Percentiles rank a stretch among this genome's conserved stretches.
phyloP scores from a whole-genome alignment of 2,113 vertebrate genomes.

The Protobothrops flavoviridis region DNA sequence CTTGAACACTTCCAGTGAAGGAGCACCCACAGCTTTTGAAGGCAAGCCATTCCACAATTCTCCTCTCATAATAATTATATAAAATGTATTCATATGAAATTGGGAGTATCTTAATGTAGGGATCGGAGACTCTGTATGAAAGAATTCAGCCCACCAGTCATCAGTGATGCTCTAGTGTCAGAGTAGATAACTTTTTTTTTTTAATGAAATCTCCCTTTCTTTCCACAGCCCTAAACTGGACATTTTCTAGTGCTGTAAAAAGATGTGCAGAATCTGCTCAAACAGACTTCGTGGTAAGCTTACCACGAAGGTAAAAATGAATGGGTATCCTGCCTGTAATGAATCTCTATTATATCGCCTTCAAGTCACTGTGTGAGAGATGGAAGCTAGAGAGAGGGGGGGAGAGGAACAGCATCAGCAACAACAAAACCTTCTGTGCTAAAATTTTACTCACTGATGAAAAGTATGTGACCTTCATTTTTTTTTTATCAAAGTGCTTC shows the following conservation, averaged over 20 bases:
- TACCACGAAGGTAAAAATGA: not conserved
- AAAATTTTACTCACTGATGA: not conserved
- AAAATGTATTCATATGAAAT: not conserved
- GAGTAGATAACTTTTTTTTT: not conserved
- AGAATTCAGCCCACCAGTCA: not conserved
- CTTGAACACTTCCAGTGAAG: not conserved
- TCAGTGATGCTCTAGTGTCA: not conserved
- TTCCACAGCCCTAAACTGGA: too few relatives aligned
- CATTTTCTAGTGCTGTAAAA: not conserved
- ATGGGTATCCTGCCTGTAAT: not conserved
- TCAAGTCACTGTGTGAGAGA: not conserved
- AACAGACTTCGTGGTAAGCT: not conserved
- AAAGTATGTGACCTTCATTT: not conserved
- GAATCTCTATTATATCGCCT: not conserved
- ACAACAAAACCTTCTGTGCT: not conserved
- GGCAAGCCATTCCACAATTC: not conserved
- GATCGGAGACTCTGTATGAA: not conserved
- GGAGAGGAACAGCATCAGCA: not conserved
- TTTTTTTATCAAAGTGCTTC: constrained; percentile 44
- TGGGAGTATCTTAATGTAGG: not conserved
- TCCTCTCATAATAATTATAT: not conserved
- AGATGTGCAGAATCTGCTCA: not conserved
- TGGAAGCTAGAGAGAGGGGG: not conserved
- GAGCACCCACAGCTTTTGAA: not conserved
- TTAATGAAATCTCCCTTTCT: not conserved